Evolutionary conservation across 2,888 invertebrate species (phyloP), one percentile per base, ranked within the genome.

Genomic region (Sussaba pulchella): DNA sequence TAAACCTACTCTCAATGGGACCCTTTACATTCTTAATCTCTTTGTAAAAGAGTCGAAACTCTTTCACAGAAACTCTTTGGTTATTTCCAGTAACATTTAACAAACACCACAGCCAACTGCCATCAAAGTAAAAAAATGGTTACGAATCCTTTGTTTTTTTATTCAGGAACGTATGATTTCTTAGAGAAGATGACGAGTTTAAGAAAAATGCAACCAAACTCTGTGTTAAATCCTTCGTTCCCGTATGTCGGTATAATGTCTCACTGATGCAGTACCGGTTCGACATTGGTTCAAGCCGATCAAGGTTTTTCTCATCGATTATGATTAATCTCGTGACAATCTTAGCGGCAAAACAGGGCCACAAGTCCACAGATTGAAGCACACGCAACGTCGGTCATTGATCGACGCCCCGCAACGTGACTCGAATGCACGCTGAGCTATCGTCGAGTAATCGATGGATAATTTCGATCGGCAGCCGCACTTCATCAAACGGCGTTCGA

Each of bases 301-400:
- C n/a, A 12, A 10, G 17, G 1, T 19, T 50, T 47, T 66, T 31
- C 19, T 21, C 41, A 12, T 39, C 52, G 12, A 54, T 54, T 26
- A 17, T 26, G 41, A 54, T 69, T 10, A 8, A 39, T 54, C 21
- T 26, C 41, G 17, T 24, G 10, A 69, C 39, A 41, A 41, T 69
- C 70, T 66, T 71, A 67, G 61, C 69, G 64, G 17, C 19, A 19
- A 19, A 47, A 19, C 47, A 21, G 47, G 21, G 19, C 9, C 47
- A 47, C 8, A 1, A 26, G 8, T 77, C 82, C 84, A 83, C 83
- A 76, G 76, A 57, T 78, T 76, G 82, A 70, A 74, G 70, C 31
- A 54, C 64, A 61, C 57, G 61, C 67, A 78, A 82, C 74, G 24
- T 14, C 24, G 19, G 17, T 24, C 17, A 1, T 14, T 14, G 47